Base-by-base conservation (phyloP, 2,797 vertebrate species). In the Falco naumanni region DNA sequence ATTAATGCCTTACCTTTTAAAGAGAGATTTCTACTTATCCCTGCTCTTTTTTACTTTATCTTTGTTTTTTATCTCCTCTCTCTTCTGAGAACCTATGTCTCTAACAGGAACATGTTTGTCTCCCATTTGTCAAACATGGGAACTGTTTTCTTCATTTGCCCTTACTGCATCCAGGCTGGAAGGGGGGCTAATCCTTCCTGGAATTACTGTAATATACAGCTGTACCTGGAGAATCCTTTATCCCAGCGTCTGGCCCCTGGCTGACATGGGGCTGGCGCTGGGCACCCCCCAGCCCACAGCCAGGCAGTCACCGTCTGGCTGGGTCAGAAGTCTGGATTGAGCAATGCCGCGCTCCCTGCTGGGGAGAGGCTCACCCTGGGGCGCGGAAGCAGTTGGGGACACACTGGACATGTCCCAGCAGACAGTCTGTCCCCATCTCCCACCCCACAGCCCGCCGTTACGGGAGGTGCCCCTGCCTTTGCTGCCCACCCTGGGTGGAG, bases 401-500 rank as follows among this genome's bases (percentile, higher is more conserved):
- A 65, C 2, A 24, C 11, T 0, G 0, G 50, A 8, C 37, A 47
- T 0, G 0, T 66, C 63, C 75, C 34, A 22, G 69, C 61, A 64
- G 68, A 24, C 7, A 50, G 15, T 37, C 53, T 9, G 11, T 57
- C 47, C 43, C 59, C 66, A 34, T 33, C 57, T 86, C 80, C 66
- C 25, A 7, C 33, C 33, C 41, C 57, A 47, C 1, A 2, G 24
- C 57, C 33, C 68, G 18, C 66, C 4, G 4, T 10, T 83, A 41
- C 56, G 18, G 51, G 57, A 57, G 33, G 29, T 39, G 43, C 34
- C 3, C 4, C 84, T 82, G 68, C 65, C 66, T 80, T 53, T 0
- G 2, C 56, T 80, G 79, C 87, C 76, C 54, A 41, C 53, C 29
- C 33, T 34, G 54, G 41, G 47, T 0, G 0, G 33, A 47, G 74